Conservation (phyloP, 2,113 vertebrate species). For the Coryphaenoides rupestris region DNA sequence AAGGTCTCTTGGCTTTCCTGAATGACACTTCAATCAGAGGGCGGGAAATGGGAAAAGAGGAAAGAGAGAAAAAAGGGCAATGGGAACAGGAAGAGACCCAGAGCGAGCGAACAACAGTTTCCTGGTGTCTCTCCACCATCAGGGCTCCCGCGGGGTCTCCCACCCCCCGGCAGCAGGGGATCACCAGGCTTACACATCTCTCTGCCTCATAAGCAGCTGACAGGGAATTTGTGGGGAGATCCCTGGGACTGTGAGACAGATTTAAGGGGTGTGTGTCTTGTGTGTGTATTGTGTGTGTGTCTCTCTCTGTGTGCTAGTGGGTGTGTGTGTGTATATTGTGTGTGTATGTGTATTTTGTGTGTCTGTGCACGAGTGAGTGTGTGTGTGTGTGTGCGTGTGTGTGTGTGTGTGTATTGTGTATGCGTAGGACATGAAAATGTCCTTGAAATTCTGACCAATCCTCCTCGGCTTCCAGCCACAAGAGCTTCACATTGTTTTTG, state of each 20-base stretch:
- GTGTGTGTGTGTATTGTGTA: neutral
- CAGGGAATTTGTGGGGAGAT: slow-evolving; percentile 38
- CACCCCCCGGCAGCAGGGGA: too few species aligned
- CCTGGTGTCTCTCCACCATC: too few species aligned
- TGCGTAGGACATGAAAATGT: slow-evolving; percentile 43
- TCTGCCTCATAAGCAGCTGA: slow-evolving; percentile 46
- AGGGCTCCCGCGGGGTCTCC: too few species aligned
- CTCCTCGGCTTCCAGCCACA: slow-evolving; percentile 44
- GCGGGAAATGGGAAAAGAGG: too few species aligned
- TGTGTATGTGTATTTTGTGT: too few species aligned
- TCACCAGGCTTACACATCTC: slow-evolving; percentile 38
- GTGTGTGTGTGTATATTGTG: neutral
- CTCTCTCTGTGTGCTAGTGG: slow-evolving; percentile 19
- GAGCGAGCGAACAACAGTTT: too few species aligned
- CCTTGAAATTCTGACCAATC: slow-evolving; percentile 55
- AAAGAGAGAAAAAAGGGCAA: too few species aligned
- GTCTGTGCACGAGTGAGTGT: too few species aligned
- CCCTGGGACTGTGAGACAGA: slow-evolving; percentile 20
- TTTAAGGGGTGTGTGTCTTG: too few species aligned
- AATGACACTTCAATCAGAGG: too few species aligned
- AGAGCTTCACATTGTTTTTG: slow-evolving; percentile 24
- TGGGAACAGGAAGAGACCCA: too few species aligned
- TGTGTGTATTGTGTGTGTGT: slow-evolving; percentile 2
- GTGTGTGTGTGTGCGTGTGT: neutral
- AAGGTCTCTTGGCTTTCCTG: too few species aligned